Evolutionary conservation across 2,888 invertebrate species (phyloP).

Genomic region (Athalia circularis): DNA sequence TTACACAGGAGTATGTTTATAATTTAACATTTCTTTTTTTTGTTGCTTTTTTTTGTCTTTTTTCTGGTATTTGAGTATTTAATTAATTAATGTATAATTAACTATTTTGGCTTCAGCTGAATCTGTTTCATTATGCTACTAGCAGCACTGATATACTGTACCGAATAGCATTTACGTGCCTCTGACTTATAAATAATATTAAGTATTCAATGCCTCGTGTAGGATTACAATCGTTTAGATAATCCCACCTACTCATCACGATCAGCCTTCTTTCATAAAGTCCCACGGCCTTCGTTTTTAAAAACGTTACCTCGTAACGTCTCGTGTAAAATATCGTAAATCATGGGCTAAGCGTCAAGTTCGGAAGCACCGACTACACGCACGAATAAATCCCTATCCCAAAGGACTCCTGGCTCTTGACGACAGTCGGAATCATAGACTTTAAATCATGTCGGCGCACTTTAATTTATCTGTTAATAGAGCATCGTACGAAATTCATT

Average conservation of each 20-base stretch:
- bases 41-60: too few species aligned
- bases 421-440: background rate
- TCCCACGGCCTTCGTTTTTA: slow-evolving; percentile 52
- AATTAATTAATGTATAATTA: slow-evolving; percentile 54
- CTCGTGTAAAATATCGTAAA: slow-evolving; percentile 43
- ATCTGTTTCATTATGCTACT: slow-evolving; percentile 61
- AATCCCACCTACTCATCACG: slow-evolving; percentile 42
- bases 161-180: slow-evolving; percentile 53
- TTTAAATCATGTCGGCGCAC: background rate
- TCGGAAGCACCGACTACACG: slow-evolving; percentile 16
- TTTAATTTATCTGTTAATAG: background rate
- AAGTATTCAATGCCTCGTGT: slow-evolving; percentile 25
- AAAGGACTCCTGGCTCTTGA: slow-evolving; percentile 2
- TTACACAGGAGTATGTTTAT: slow-evolving; percentile 59
- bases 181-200: slow-evolving; percentile 40
- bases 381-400: slow-evolving; percentile 26
- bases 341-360: slow-evolving; percentile 23
- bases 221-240: slow-evolving; percentile 30
- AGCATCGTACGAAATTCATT: background rate
- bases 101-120: slow-evolving; percentile 65
- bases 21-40: slow-evolving; percentile 50
- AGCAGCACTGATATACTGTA: slow-evolving; percentile 66
- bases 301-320: slow-evolving; percentile 39
- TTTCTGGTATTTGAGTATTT: slow-evolving; percentile 49
- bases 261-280: slow-evolving; percentile 50